Conservation (phyloP, 2,113 vertebrate genomes). For the Taxidea taxus region DNA sequence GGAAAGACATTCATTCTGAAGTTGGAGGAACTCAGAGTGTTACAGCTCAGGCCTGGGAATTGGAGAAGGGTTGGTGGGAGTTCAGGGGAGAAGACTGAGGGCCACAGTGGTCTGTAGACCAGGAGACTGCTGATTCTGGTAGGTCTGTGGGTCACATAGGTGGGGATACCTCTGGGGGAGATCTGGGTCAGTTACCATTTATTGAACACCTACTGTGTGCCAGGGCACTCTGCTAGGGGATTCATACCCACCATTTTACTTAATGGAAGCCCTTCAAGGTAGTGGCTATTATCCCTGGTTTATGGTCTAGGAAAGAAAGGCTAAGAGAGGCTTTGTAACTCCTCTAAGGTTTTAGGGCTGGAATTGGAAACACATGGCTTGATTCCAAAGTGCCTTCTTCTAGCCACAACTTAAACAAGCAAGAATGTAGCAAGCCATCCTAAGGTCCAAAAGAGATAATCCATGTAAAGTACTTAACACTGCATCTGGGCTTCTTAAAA, state of each 20-base stretch:
- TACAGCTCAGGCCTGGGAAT: background rate
- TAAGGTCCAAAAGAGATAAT: background rate
- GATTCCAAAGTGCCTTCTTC: background rate
- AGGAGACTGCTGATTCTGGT: background rate
- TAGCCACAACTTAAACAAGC: background rate
- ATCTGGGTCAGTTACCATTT: background rate
- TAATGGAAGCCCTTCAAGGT: background rate
- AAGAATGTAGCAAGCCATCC: background rate
- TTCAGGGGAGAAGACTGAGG: background rate
- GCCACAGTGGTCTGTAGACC: too few species aligned
- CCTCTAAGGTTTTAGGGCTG: background rate
- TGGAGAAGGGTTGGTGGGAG: background rate
- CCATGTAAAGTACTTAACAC: background rate
- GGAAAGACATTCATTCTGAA: background rate
- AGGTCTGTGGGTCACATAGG: background rate
- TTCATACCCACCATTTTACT: background rate
- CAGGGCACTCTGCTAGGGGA: background rate
- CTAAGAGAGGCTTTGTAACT: background rate
- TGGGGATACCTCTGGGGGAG: background rate
- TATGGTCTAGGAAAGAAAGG: background rate
- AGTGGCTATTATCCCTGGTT: background rate
- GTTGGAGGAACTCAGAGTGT: background rate
- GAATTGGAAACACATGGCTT: background rate
- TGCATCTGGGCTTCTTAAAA: background rate
- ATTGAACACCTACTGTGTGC: background rate